phyloP scores from a whole-genome alignment of 1,140 invertebrate species.

The Trichonephila clavata region DNA sequence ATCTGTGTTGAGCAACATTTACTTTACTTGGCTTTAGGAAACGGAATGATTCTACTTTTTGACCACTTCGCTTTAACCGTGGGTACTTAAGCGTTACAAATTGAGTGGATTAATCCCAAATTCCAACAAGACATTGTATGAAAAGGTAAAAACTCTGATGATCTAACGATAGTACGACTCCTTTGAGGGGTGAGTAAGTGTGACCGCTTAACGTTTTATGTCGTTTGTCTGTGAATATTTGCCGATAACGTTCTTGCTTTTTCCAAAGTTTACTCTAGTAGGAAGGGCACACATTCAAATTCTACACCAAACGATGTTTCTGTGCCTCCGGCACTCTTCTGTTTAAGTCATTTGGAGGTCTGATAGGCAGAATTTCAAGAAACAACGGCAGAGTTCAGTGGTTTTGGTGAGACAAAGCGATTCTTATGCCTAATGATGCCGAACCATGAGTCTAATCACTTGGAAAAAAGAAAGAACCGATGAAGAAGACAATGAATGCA shows the following conservation, averaged over 20 bases:
- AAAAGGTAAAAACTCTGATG: not conserved
- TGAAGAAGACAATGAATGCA: not conserved
- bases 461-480: not conserved
- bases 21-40: not conserved
- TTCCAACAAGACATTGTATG: slow-evolving; percentile 9
- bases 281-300: not conserved
- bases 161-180: not conserved
- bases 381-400: slow-evolving; percentile 4
- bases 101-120: slow-evolving; percentile 16
- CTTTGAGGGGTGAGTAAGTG: not conserved
- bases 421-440: slow-evolving; percentile 23
- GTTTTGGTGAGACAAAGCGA: slow-evolving; percentile 12
- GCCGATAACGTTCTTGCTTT: not conserved
- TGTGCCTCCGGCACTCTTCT: not conserved
- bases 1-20: not conserved
- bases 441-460: slow-evolving; percentile 22
- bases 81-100: slow-evolving; percentile 7
- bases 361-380: not conserved
- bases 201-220: slow-evolving; percentile 26
- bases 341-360: not conserved
- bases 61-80: not conserved
- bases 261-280: not conserved
- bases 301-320: not conserved
- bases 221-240: slow-evolving; percentile 27
- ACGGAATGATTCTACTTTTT: not conserved